Evolutionary conservation across 1,140 invertebrate genomes (phyloP), one percentile per base, ranked within the genome.

Genomic region (Drosophila suzukii): DNA sequence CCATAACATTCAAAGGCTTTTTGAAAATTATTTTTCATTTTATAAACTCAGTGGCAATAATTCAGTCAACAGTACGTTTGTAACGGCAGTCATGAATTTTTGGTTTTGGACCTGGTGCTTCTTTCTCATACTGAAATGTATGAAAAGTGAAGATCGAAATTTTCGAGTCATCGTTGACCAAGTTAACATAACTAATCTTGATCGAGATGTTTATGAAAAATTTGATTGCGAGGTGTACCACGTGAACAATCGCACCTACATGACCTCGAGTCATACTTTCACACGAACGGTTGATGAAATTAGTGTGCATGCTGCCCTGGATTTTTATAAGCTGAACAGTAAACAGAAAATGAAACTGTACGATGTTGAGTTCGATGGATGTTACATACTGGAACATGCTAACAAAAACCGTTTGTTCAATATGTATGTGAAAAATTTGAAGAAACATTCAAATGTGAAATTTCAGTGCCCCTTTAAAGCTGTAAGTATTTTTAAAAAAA

Each of bases 81-180:
- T 0, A 36, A 4, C 15, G 20, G 34, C 34, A 38, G 17, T 24
- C 51, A 84, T 84, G 81, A 59, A n/a, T 13, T 24, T 27, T 3
- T 77, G 44, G 36, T 10, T 55, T 34, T 55, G 51, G 24, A 32
- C 56, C 34, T 39, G 34, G 4, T 38, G 62, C 8, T 6, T 58
- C 7, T 6, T 49, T 12, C 8, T 70, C 4, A 15, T 77, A 3
- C 13, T 68, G 12, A 30, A 43, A 0, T 4, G 15, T 15, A 51
- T 46, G 7, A 17, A 13, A 3, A 13, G 68, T 3, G 39, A 58
- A 12, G 68, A 66, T n/a, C 39, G 57, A 8, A 75, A 76, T 27
- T 88, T 75, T 44, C 70, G 50, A 2, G 51, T 86, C 7, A n/a
- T 61, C 24, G 36, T 88, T n/a, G 78, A 88, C 30, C 15, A 15